A percentile compares a stretch with the other conserved stretches of the same genome.
These are phyloP conservation scores for Drosophila paranaensis DNA, from an alignment of 2,888 invertebrate genomes.

Conservation along the genomic window DNA sequence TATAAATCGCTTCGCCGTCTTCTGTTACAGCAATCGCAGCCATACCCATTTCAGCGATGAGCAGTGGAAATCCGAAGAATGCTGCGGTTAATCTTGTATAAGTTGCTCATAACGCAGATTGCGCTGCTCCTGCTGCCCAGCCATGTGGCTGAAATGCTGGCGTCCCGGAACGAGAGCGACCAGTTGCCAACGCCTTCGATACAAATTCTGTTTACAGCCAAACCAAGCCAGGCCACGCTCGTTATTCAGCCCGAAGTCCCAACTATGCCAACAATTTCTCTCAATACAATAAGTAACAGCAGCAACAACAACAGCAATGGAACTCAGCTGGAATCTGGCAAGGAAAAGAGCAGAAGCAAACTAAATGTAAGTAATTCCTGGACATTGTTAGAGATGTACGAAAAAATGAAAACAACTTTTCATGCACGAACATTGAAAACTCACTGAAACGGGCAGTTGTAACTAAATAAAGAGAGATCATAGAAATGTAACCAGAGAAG, in stretches of 20 bases:
- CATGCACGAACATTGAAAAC: neutral
- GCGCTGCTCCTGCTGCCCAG: constrained; percentile 18
- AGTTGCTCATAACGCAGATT: constrained; percentile 18
- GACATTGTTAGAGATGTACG: too few relatives aligned
- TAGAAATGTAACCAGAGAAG: neutral
- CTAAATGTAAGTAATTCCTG: constrained; percentile 29
- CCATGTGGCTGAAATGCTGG: constrained; percentile 7
- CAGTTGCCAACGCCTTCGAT: neutral
- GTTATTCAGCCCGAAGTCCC: neutral
- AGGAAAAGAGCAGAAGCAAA: neutral
- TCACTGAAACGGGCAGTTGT: too few relatives aligned
- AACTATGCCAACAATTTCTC: constrained; percentile 9
- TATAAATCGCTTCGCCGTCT: constrained; percentile 7
- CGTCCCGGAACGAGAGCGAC: neutral
- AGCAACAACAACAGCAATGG: neutral
- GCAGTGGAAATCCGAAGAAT: constrained; percentile 25
- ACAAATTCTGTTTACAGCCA: neutral
- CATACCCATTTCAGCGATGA: constrained; percentile 29
- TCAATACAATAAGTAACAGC: neutral
- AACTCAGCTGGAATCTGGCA: neutral
- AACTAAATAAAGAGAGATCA: neutral
- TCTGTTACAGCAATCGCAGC: constrained; percentile 7
- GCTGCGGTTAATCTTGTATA: constrained; percentile 31
- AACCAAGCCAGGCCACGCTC: neutral
- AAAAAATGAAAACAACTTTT: neutral